Conservation (phyloP, 2,888 invertebrate species). For the Mythimna loreyi region DNA sequence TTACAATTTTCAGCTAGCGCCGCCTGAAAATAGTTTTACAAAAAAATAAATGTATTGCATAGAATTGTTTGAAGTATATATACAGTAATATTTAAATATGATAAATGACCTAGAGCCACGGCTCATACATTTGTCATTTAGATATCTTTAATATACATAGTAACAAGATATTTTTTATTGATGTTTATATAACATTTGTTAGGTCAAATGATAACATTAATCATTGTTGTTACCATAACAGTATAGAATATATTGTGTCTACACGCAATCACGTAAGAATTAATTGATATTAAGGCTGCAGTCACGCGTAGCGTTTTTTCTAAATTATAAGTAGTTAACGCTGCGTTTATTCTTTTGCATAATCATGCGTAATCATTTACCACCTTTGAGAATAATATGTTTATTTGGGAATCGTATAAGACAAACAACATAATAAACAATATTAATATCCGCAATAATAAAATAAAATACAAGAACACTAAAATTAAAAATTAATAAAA, state of each 20-base stretch:
- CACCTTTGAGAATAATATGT: no score
- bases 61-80: neutral
- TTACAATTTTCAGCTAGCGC: neutral
- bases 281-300: slow-evolving; percentile 33
- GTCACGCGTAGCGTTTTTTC: neutral
- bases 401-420: no score
- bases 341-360: no score
- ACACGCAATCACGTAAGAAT: neutral
- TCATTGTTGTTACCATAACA: slow-evolving; percentile 18
- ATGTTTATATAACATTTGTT: slow-evolving; percentile 41
- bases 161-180: slow-evolving; percentile 52
- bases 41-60: neutral
- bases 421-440: no score
- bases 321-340: no score
- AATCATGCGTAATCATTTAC: no score
- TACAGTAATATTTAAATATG: no score
- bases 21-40: neutral
- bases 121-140: slow-evolving; percentile 35
- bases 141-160: slow-evolving; percentile 4
- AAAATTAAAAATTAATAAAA: no score
- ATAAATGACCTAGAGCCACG: slow-evolving; percentile 24
- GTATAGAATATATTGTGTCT: no score
- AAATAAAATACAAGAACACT: no score
- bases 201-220: slow-evolving; percentile 46
- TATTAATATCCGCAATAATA: no score